A percentile compares a stretch with the other conserved stretches of the same genome.
phyloP scores from a whole-genome alignment of 1,140 invertebrate genomes.

The Eupristina koningsbergeri region DNA sequence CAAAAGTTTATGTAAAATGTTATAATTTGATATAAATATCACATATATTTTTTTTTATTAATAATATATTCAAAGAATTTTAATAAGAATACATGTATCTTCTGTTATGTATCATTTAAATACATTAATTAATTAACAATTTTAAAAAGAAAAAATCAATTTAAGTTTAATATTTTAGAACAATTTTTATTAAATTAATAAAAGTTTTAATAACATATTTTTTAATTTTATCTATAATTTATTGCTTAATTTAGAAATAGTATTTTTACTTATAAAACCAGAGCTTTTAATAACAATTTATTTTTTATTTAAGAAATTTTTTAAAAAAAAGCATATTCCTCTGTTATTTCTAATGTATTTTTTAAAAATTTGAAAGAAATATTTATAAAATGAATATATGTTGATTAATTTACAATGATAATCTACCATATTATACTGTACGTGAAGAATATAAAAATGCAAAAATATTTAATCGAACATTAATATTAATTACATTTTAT shows the following conservation, averaged over 20 bases:
- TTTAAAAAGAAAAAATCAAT: slow-evolving; percentile 18
- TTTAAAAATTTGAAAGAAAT: neutral
- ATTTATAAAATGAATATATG: too few relatives aligned
- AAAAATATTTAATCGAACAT: neutral
- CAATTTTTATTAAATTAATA: neutral
- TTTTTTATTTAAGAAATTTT: slow-evolving; percentile 30
- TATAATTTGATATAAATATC: slow-evolving; percentile 17
- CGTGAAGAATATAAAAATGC: neutral
- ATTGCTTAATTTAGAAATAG: too few relatives aligned
- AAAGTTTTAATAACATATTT: neutral
- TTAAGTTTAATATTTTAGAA: neutral
- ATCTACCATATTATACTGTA: too few relatives aligned
- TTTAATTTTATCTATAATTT: neutral
- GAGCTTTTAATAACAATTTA: too few relatives aligned
- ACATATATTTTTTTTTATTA: slow-evolving; percentile 19
- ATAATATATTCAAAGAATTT: slow-evolving; percentile 24
- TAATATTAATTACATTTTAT: neutral
- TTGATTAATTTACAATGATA: too few relatives aligned
- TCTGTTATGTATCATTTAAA: slow-evolving; percentile 14
- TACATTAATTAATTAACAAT: slow-evolving; percentile 6
- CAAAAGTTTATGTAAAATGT: slow-evolving; percentile 50
- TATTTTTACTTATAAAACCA: too few relatives aligned
- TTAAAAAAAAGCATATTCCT: too few relatives aligned
- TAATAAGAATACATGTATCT: slow-evolving; percentile 15
- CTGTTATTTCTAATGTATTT: too few relatives aligned